A percentile compares a stretch with the other conserved stretches of the same genome.
Conservation (phyloP, 2,888 invertebrate species). For the Polyploca ridens region DNA sequence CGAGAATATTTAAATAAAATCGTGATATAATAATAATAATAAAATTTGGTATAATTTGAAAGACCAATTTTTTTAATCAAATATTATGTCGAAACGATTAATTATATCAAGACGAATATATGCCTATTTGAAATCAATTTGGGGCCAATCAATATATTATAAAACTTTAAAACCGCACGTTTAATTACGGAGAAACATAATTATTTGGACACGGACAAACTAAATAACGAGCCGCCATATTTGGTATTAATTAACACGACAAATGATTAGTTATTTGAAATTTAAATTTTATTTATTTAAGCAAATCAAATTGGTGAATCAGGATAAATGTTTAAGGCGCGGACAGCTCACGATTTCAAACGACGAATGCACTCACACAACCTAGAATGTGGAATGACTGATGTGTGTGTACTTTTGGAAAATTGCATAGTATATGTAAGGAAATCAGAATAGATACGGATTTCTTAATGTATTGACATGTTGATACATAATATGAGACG, state of each 20-base stretch:
- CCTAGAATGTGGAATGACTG: too few species aligned
- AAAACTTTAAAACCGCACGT: neutral
- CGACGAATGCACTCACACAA: too few species aligned
- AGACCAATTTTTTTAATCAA: too few species aligned
- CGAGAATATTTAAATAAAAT: too few species aligned
- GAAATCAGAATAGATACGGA: too few species aligned
- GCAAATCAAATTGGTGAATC: neutral
- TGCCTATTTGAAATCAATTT: neutral
- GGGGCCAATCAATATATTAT: neutral
- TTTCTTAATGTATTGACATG: too few species aligned
- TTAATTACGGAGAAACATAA: neutral
- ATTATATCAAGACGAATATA: neutral
- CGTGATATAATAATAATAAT: too few species aligned
- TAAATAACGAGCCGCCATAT: neutral
- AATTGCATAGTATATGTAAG: too few species aligned
- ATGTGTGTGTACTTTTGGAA: too few species aligned
- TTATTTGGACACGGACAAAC: neutral
- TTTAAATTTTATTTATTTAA: constrained; percentile 4
- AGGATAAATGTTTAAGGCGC: neutral
- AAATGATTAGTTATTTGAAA: neutral
- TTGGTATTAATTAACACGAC: constrained; percentile 7
- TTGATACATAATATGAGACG: too few species aligned
- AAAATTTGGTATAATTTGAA: too few species aligned
- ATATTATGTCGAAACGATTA: neutral
- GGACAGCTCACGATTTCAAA: too few species aligned